Conservation (phyloP, 1,140 invertebrate genomes). For the Calliopsis andreniformis region DNA sequence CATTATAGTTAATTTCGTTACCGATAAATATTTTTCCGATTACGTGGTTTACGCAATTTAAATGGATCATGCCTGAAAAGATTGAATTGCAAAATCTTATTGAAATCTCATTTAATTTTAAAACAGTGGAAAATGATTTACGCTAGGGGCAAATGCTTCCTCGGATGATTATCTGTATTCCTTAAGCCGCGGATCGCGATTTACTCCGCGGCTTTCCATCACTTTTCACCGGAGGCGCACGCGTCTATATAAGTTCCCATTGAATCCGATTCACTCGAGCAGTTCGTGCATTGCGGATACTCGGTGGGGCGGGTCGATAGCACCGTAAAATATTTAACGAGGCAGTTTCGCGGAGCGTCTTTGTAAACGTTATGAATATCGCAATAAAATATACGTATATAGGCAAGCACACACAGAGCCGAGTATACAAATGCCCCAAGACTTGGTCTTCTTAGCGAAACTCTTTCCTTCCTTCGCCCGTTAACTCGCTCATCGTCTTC, state of each 20-base stretch:
- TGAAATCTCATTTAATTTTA: slow-evolving; percentile 22
- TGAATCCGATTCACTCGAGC: slow-evolving; percentile 54
- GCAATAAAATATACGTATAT: slow-evolving; percentile 77
- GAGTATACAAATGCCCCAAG: slow-evolving; percentile 64
- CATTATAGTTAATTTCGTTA: too few species aligned
- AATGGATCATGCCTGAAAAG: too few species aligned
- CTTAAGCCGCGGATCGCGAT: slow-evolving; percentile 25
- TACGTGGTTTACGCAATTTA: too few species aligned
- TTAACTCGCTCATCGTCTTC: slow-evolving; percentile 22
- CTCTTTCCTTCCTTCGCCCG: slow-evolving; percentile 19
- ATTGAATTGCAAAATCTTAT: too few species aligned
- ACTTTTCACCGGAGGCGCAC: slow-evolving; percentile 37
- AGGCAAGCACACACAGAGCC: slow-evolving; percentile 44
- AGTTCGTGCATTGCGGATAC: slow-evolving; percentile 43
- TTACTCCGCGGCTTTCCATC: slow-evolving; percentile 31
- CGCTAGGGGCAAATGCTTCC: slow-evolving; percentile 15
- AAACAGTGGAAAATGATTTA: background rate
- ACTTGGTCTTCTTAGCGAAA: slow-evolving; percentile 33
- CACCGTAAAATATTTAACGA: slow-evolving; percentile 80
- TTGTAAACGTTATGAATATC: slow-evolving; percentile 80
- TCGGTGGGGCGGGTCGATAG: slow-evolving; percentile 62
- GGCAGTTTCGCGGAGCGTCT: slow-evolving; percentile 73
- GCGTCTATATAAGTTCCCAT: slow-evolving; percentile 46
- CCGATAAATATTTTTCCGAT: too few species aligned
- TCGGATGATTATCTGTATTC: slow-evolving; percentile 41